Conservation (phyloP, 2,888 invertebrate species). For the Octonoba sinensis region DNA sequence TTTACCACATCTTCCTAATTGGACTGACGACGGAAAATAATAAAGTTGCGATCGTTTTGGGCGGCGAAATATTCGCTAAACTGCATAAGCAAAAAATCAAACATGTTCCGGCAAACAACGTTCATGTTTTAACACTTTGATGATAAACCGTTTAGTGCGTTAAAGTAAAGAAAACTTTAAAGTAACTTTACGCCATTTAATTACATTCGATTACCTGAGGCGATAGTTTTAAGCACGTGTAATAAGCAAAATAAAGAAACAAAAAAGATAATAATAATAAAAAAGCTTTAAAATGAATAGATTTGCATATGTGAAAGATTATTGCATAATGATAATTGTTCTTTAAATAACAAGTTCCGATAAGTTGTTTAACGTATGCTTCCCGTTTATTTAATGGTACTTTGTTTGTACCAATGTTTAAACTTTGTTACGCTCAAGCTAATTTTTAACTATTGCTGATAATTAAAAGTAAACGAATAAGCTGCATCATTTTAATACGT, state of each 20-base stretch:
- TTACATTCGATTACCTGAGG: constrained; percentile 44
- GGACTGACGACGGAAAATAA: constrained; percentile 43
- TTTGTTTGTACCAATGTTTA: too few species aligned
- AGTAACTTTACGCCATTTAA: constrained; percentile 56
- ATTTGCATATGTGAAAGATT: constrained; percentile 32
- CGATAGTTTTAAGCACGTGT: constrained; percentile 34
- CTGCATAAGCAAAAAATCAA: constrained; percentile 25
- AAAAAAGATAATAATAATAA: constrained; percentile 4
- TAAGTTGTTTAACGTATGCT: too few species aligned
- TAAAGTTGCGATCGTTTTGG: constrained; percentile 18
- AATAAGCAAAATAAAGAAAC: constrained; percentile 20
- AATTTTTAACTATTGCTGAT: too few species aligned
- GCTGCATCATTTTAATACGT: too few species aligned
- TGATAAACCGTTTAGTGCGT: constrained; percentile 49
- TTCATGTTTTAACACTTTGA: constrained; percentile 48
- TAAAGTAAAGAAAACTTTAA: constrained; percentile 42
- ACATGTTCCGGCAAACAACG: constrained; percentile 33
- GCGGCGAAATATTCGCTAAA: constrained; percentile 26
- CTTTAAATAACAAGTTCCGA: not conserved
- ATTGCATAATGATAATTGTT: constrained; percentile 31
- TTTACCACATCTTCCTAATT: constrained; percentile 41
- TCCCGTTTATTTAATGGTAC: too few species aligned
- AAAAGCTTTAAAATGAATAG: constrained; percentile 20
- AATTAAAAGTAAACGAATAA: too few species aligned
- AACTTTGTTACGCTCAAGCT: too few species aligned